Evolutionary conservation across 2,888 invertebrate species (phyloP).

Genomic region (Dryococelus australis): DNA sequence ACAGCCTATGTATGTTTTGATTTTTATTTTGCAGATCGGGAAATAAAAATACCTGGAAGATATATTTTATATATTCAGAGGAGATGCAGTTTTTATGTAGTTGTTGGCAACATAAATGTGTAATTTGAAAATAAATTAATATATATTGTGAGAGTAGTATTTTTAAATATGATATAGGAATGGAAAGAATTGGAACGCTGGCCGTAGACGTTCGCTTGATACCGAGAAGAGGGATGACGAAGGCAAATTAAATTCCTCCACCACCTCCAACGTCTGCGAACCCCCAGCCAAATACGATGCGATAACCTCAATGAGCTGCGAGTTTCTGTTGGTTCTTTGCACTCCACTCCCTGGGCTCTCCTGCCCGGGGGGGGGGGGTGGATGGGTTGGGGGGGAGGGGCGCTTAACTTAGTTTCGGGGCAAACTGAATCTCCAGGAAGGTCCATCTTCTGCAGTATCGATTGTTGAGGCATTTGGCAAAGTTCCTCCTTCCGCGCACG

Average conservation of each 20-base stretch:
- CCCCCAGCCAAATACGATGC: neutral
- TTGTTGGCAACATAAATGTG: too few species aligned
- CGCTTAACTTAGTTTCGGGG: slow-evolving; percentile 8
- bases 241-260: neutral
- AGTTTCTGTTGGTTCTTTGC: neutral
- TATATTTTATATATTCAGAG: too few species aligned
- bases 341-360: neutral
- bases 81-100: too few species aligned
- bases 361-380: neutral
- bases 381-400: too few species aligned
- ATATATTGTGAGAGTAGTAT: too few species aligned
- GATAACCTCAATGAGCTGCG: slow-evolving; percentile 16
- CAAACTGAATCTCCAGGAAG: slow-evolving; percentile 7
- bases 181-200: too few species aligned
- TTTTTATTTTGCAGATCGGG: too few species aligned
- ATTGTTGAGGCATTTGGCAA: slow-evolving; percentile 16
- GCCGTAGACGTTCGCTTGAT: neutral
- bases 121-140: too few species aligned
- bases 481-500: neutral
- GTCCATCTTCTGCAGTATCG: slow-evolving; percentile 16
- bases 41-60: too few species aligned
- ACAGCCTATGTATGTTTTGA: too few species aligned
- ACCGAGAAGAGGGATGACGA: neutral
- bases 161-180: too few species aligned
- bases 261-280: neutral